These are phyloP conservation scores for Crotalus tigris DNA, from an alignment of 2,113 vertebrate genomes.

Conservation along the genomic window DNA sequence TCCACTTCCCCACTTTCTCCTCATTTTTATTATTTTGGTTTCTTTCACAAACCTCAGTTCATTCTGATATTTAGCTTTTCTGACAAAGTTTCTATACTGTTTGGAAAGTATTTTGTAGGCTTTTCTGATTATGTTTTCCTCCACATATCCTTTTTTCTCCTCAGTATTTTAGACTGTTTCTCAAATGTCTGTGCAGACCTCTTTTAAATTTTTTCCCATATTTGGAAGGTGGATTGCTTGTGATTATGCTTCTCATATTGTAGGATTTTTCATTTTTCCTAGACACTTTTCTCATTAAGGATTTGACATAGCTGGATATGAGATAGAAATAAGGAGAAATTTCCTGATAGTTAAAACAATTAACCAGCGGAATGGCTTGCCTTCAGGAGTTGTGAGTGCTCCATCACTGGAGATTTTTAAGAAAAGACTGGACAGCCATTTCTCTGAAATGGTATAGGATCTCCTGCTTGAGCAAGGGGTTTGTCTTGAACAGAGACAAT, in stretches of 20 bases:
- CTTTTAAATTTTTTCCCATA: not conserved
- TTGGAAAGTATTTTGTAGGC: not conserved
- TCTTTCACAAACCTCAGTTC: not conserved
- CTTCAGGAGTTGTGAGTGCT: not conserved
- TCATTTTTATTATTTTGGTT: not conserved
- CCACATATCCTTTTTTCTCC: not conserved
- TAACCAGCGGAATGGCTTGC: not conserved
- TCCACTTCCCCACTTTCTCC: no score
- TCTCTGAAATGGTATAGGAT: not conserved
- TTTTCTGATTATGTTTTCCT: not conserved
- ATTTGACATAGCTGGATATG: not conserved
- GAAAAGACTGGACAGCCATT: not conserved
- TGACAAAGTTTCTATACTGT: not conserved
- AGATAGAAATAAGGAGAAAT: not conserved
- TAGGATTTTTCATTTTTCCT: not conserved
- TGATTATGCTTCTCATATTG: not conserved
- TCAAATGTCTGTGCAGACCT: not conserved
- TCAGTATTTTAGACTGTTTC: not conserved
- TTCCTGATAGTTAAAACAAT: not conserved
- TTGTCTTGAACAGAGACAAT: no score
- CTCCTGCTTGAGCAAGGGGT: no score
- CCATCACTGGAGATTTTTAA: not conserved
- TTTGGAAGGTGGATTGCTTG: not conserved
- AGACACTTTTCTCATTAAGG: not conserved
- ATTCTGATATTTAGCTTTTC: not conserved